A percentile compares a stretch with the other conserved stretches of the same genome.
These are phyloP conservation scores for Acanthiza pusilla DNA, from an alignment of 2,797 vertebrate genomes.

Conservation along the genomic window DNA sequence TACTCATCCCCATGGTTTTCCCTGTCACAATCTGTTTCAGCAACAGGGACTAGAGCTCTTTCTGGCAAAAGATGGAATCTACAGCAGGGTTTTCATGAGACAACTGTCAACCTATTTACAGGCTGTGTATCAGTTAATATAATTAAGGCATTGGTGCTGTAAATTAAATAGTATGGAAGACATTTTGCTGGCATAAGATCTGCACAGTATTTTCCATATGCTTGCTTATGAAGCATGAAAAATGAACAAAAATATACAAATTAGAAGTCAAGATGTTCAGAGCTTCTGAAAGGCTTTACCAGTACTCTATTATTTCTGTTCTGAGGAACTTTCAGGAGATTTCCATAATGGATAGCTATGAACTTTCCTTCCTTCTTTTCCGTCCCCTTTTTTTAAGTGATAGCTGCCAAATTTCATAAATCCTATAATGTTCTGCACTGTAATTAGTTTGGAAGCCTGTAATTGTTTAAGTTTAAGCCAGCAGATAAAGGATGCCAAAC, in stretches of 20 bases:
- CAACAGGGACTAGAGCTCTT: not conserved
- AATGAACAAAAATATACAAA: conserved; percentile 31
- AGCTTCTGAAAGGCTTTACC: not conserved
- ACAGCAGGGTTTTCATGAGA: conserved; percentile 27
- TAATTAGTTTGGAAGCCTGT: conserved; percentile 75
- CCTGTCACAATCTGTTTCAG: not conserved
- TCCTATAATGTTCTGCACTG: conserved; percentile 60
- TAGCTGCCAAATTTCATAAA: conserved; percentile 72
- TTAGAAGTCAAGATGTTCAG: not conserved
- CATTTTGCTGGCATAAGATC: conserved; percentile 45
- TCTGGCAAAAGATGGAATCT: not conserved
- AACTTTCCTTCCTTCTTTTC: conserved; percentile 65
- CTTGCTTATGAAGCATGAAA: conserved; percentile 10
- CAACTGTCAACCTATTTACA: conserved; percentile 44
- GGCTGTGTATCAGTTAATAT: conserved; percentile 39
- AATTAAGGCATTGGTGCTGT: conserved; percentile 52
- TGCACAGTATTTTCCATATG: not conserved
- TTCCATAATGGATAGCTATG: conserved; percentile 60
- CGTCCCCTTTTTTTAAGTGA: conserved; percentile 53
- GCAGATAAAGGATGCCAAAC: conserved; percentile 70
- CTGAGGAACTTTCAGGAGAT: conserved; percentile 47
- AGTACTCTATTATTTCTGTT: conserved; percentile 35
- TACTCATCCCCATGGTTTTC: not conserved
- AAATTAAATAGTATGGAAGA: conserved; percentile 42
- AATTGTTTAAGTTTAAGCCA: conserved; percentile 74